A percentile compares a stretch with the other conserved stretches of the same genome.
These are phyloP conservation scores for Zeus faber DNA, from an alignment of 2,113 vertebrate genomes.

Conservation along the genomic window DNA sequence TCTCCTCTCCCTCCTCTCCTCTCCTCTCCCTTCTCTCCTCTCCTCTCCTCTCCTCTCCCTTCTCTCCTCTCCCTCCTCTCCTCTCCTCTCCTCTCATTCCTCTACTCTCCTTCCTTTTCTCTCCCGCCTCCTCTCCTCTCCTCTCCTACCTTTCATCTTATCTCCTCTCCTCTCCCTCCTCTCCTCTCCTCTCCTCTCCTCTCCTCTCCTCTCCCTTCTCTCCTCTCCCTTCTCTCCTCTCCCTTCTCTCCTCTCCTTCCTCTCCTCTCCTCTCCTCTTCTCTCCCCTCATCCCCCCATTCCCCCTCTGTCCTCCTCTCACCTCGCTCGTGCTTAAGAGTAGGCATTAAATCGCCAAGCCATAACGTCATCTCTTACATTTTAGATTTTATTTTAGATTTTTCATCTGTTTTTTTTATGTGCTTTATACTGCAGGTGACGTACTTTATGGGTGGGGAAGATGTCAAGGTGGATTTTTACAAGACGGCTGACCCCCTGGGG, in stretches of 20 bases:
- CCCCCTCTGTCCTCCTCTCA: background rate
- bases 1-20: background rate
- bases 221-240: no score
- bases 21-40: background rate
- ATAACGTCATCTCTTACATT: slow-evolving; percentile 36
- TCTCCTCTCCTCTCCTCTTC: background rate
- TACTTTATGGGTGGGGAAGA: slow-evolving; percentile 45
- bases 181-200: background rate
- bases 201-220: background rate
- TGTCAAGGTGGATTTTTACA: slow-evolving; percentile 57
- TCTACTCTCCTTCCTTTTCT: background rate
- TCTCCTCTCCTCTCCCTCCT: background rate
- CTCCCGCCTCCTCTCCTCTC: background rate
- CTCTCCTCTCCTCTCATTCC: background rate
- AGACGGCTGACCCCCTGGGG: slow-evolving; percentile 32
- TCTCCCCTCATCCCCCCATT: background rate
- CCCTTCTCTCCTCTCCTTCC: background rate
- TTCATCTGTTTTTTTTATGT: slow-evolving; percentile 50
- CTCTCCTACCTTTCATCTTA: background rate
- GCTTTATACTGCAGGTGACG: slow-evolving; percentile 40
- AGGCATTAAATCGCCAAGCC: slow-evolving; percentile 3
- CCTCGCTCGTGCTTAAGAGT: background rate
- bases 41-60: background rate
- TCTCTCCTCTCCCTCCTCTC: background rate
- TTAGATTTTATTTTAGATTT: slow-evolving; percentile 37